Evolutionary conservation across 2,797 vertebrate species (phyloP).

Genomic region (Amniataba percoides): DNA sequence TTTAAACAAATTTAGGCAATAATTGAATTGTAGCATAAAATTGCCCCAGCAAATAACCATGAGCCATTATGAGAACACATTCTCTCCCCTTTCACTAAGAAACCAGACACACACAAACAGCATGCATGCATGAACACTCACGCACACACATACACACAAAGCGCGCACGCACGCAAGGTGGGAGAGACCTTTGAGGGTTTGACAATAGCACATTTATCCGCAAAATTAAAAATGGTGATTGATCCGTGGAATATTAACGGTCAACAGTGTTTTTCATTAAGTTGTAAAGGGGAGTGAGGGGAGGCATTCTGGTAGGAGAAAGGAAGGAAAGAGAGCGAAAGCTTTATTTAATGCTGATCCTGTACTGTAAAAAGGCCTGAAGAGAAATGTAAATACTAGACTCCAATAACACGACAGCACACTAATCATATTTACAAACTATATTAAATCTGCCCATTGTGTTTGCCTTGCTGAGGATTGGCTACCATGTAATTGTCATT

Average conservation of each 20-base stretch:
- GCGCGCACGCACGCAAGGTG: conserved; percentile 61
- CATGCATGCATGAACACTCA: conserved; percentile 56
- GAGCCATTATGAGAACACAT: conserved; percentile 94
- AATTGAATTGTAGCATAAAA: conserved; percentile 99
- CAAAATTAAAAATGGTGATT: conserved; percentile 94
- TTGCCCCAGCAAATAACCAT: conserved; percentile 98
- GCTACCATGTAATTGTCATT: conserved; percentile 97
- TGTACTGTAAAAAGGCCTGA: conserved; percentile 94
- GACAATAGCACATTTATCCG: conserved; percentile 89
- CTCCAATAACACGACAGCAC: conserved; percentile 98
- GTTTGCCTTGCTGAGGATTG: conserved; percentile 94
- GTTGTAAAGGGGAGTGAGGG: conserved; percentile 85
- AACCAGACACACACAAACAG: conserved; percentile 70
- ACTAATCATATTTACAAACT: conserved; percentile 99
- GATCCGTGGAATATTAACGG: conserved; percentile 95
- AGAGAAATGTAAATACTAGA: conserved; percentile 99
- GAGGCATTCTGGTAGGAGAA: conserved; percentile 80
- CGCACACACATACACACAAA: conserved; percentile 46
- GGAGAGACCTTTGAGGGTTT: conserved; percentile 85
- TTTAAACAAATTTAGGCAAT: conserved; percentile 97
- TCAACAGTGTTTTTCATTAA: conserved; percentile 96
- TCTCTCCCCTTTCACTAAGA: conserved; percentile 86
- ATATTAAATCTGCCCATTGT: conserved; percentile 99
- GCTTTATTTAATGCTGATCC: conserved; percentile 94
- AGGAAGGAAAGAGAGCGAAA: conserved; percentile 85